Conservation (phyloP, 2,113 vertebrate species). For the Otis tarda region DNA sequence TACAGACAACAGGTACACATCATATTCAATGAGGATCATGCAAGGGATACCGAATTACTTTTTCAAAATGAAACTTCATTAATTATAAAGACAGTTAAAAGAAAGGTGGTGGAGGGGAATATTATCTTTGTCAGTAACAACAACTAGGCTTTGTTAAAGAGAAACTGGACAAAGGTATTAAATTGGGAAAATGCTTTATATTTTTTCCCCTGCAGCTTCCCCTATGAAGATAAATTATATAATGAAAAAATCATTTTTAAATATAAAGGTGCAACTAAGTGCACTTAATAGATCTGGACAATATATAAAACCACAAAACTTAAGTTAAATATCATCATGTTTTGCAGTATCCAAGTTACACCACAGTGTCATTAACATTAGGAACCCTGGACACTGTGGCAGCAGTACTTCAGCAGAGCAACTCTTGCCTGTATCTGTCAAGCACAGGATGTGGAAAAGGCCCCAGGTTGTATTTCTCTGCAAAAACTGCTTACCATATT, state of each 20-base stretch:
- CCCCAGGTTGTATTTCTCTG: background rate
- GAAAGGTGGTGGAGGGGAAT: background rate
- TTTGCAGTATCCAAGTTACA: background rate
- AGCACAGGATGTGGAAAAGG: background rate
- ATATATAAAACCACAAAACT: background rate
- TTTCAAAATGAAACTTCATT: background rate
- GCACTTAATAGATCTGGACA: background rate
- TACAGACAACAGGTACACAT: background rate
- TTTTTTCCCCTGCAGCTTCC: background rate
- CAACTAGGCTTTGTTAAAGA: background rate
- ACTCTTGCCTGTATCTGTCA: background rate
- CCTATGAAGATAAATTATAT: background rate
- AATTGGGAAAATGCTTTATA: background rate
- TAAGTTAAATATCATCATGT: fast-evolving
- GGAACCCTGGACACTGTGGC: background rate
- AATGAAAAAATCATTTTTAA: background rate
- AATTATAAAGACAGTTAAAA: background rate
- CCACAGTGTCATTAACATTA: background rate
- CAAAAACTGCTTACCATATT: background rate
- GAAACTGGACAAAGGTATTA: background rate
- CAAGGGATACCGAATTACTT: background rate
- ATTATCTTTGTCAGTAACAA: background rate
- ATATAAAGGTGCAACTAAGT: background rate
- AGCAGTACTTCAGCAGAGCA: background rate
- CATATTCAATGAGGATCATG: background rate